Evolutionary conservation across 2,888 invertebrate species (phyloP), one percentile per base, ranked within the genome.

Genomic region (Polyploca ridens): DNA sequence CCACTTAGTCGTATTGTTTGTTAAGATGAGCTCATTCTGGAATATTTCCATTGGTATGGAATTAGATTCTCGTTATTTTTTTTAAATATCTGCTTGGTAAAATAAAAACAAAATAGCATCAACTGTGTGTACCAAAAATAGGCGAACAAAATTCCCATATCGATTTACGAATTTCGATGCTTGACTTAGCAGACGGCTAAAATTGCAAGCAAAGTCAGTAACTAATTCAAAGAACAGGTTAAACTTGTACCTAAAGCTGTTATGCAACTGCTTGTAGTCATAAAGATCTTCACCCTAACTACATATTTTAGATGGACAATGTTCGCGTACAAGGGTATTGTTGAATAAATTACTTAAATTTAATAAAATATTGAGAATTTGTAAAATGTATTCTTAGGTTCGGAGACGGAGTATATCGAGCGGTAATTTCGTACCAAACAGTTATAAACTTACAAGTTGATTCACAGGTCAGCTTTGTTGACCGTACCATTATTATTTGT

Each of bases 281-380:
- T 69, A 77, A 81, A 81, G 83, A 84, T 80, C 82, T 82, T 82
- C 83, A 84, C 77, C 81, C 77, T 77, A 63, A 41, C 41, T 64
- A n/a, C n/a, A n/a, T n/a, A 68, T 73, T 73, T 82, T 77, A 82
- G 84, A 85, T 83, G 83, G 85, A 84, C 83, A 83, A 81, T 76
- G 66, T 69, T 70, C 38, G 38, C 38, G 10, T 38, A 38, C 38
- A 27, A 27, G 27, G 27, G 27, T 27, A 27, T 27, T 27, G 27
- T 27, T 27, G 27, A 27, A 27, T 27, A 27, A 27, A 27, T 27
- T n/a, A n/a, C n/a, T n/a, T 27, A 27, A 27, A 27, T 27, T 27
- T 27, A 27, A 27, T 27, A 27, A 27, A 27, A 2, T 27, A 41
- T 41, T 38, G 38, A 38, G 10, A 38, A 38, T 38, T 35, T 35